Conservation (phyloP, 2,888 invertebrate species). For the Orchesella flavescens region DNA sequence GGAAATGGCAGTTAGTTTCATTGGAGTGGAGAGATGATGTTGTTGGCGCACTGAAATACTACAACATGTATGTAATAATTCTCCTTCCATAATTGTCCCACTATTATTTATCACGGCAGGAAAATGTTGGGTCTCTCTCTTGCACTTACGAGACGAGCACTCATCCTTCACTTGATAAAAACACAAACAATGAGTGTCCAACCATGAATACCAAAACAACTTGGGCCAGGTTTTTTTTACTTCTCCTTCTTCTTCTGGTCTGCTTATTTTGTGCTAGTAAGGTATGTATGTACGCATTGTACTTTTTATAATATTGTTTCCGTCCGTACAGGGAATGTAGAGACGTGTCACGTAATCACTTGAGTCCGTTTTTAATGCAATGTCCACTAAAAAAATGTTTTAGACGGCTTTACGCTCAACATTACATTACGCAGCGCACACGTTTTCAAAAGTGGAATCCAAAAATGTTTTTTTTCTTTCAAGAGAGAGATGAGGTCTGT, state of each 20-base stretch:
- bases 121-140: not conserved
- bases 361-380: too few species aligned
- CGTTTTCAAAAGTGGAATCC: too few species aligned
- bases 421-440: too few species aligned
- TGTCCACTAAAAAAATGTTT: too few species aligned
- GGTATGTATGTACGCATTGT: constrained; percentile 21
- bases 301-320: too few species aligned
- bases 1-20: too few species aligned
- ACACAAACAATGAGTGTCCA: constrained; percentile 39
- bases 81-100: constrained; percentile 30
- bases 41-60: not conserved
- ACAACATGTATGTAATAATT: not conserved
- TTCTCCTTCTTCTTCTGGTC: constrained; percentile 34
- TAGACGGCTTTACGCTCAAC: too few species aligned
- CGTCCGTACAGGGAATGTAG: too few species aligned
- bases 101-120: constrained; percentile 21
- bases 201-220: constrained; percentile 61
- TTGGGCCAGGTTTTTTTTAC: constrained; percentile 32
- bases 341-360: too few species aligned
- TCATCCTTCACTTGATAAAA: constrained; percentile 16
- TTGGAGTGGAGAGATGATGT: too few species aligned
- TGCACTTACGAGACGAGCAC: not conserved
- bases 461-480: too few species aligned
- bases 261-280: constrained; percentile 53
- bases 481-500: too few species aligned